Evolutionary conservation across 2,888 invertebrate species (phyloP), one percentile per base, ranked within the genome.

Genomic region (Schizotus pectinicornis): DNA sequence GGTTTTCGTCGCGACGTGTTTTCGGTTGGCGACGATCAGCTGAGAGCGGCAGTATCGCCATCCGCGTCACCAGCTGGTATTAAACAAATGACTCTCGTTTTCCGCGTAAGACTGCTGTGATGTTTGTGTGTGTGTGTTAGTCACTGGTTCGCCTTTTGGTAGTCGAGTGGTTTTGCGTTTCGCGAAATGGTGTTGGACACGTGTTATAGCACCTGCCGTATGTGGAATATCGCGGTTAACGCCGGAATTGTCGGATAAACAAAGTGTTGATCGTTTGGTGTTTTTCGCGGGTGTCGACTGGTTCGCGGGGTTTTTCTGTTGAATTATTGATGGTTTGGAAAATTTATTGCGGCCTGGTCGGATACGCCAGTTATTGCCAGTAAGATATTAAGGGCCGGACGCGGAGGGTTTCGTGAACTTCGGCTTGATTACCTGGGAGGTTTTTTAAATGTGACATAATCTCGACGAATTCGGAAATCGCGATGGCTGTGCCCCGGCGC

Each of bases 61-160:
- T 49, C 48, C 36, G 53, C 59, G 59, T 59, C 51, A 51, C 55
- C 54, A 54, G 54, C 49, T 49, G 54, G 34, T 45, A 57, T 59
- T 49, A 45, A 50, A 60, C 58, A 58, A 61, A 61, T 61, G 58
- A 61, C 61, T 61, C 55, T 61, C 61, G 58, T 57, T 61, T 61
- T 61, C 58, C 53, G 56, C 30, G 31, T 46, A 36, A 52, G 13
- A 11, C 34, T 22, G 46, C 13, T 43, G 50, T 46, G 46, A 49
- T 47, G 32, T 54, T 46, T 54, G 32, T 41, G 36, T 57, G 41
- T 51, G 47, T 52, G 45, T 51, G 59, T 64, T 70, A 73, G 73
- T 73, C 71, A 72, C 69, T 71, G 71, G 69, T 70, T 68, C 67
- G 70, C 70, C 67, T 67, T 68, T 64, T 62, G 62, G 61, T 63